Evolutionary conservation across 2,797 vertebrate species (phyloP).

Genomic region (Taeniopygia guttata): DNA sequence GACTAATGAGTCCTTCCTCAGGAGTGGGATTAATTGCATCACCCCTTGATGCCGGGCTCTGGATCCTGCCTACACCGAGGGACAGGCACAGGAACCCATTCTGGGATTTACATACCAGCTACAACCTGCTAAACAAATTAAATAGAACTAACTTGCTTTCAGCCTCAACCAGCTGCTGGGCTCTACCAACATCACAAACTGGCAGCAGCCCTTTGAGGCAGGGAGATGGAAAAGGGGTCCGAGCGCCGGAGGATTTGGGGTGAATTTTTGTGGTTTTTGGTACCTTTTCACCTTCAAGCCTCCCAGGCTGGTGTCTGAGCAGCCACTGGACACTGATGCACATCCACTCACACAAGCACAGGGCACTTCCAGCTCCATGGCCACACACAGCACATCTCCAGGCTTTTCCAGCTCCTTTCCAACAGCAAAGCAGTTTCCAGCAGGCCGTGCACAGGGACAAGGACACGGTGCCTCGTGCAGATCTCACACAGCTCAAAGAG

Average conservation of each 20-base stretch:
- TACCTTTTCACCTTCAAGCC: not conserved
- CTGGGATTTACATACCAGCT: not conserved
- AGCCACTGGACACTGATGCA: not conserved
- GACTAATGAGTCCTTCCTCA: conserved; percentile 1
- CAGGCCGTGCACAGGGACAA: fast-evolving
- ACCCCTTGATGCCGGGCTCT: not conserved
- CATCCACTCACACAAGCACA: fast-evolving
- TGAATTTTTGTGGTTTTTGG: not conserved
- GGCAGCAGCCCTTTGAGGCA: not conserved
- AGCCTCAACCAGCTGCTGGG: not conserved
- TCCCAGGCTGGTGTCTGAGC: not conserved
- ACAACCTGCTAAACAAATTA: not conserved
- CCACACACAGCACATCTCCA: not conserved
- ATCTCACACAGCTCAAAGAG: fast-evolving
- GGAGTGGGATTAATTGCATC: conserved; percentile 21
- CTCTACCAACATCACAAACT: not conserved
- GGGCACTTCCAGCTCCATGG: fast-evolving
- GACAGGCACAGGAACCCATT: not conserved
- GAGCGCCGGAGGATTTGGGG: fast-evolving
- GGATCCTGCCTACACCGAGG: not conserved
- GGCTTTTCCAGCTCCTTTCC: fast-evolving
- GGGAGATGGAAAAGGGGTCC: not conserved
- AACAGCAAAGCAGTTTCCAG: fast-evolving
- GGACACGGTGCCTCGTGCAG: not conserved
- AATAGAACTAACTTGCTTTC: not conserved